phyloP scores from a whole-genome alignment of 2,797 vertebrate species.

The Semaprochilodus insignis region DNA sequence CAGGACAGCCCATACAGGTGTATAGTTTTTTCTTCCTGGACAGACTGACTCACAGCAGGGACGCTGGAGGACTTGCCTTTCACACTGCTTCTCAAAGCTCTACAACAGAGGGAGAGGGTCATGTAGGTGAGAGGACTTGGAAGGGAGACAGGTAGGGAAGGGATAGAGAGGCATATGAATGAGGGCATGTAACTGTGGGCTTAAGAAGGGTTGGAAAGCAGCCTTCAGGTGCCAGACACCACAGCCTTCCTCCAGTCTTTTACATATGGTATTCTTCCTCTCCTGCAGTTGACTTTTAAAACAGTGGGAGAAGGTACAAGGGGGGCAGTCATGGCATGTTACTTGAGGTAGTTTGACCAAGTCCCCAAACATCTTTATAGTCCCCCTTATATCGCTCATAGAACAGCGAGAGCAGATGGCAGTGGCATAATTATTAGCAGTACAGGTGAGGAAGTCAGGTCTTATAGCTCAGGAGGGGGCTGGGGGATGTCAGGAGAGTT shows the following conservation, averaged over 20 bases:
- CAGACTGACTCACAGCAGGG: slow-evolving; percentile 34
- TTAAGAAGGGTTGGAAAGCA: background rate
- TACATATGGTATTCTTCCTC: background rate
- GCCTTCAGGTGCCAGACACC: background rate
- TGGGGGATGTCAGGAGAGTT: too few species aligned
- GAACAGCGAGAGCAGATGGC: too few species aligned
- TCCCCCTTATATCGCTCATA: too few species aligned
- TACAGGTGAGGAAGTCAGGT: too few species aligned
- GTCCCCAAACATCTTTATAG: too few species aligned
- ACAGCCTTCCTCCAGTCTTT: background rate
- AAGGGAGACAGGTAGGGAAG: background rate
- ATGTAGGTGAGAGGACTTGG: background rate
- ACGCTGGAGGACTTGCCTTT: slow-evolving; percentile 15
- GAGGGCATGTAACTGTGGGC: background rate
- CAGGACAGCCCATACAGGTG: background rate
- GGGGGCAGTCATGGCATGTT: too few species aligned
- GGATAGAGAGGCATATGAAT: slow-evolving; percentile 10
- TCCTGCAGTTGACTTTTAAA: too few species aligned
- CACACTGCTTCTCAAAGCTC: slow-evolving; percentile 21
- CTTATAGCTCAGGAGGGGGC: too few species aligned
- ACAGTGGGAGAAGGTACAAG: too few species aligned
- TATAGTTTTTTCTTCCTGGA: background rate
- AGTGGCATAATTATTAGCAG: too few species aligned
- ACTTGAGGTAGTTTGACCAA: too few species aligned
- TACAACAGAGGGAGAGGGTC: background rate